Percentiles rank a stretch among this genome's conserved stretches.
These are phyloP conservation scores for Branchellion lobata DNA, from an alignment of 2,888 invertebrate species.

Conservation along the genomic window DNA sequence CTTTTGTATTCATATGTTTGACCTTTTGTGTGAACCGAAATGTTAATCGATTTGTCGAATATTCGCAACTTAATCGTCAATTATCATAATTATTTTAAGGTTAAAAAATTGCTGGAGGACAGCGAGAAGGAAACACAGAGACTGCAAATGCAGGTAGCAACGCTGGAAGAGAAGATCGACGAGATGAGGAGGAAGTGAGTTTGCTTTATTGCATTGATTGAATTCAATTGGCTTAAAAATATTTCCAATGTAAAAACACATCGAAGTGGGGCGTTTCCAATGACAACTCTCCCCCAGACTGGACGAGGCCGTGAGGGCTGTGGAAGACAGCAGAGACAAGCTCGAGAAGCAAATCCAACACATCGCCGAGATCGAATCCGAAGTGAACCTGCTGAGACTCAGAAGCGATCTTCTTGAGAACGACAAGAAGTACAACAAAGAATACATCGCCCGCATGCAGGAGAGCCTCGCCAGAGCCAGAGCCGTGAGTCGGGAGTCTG, in stretches of 20 bases:
- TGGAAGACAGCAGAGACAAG: conserved; percentile 42
- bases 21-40: background rate
- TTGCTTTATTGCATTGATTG: too few relatives aligned
- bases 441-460: conserved; percentile 22
- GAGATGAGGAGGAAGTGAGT: conserved; percentile 57
- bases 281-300: too few relatives aligned
- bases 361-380: conserved; percentile 40
- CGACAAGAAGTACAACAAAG: conserved; percentile 36
- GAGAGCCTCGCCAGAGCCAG: conserved; percentile 37
- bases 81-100: conserved; percentile 4
- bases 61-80: too few relatives aligned
- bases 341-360: conserved; percentile 42
- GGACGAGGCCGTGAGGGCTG: conserved; percentile 35
- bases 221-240: conserved; percentile 1
- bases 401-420: conserved; percentile 37
- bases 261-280: too few relatives aligned
- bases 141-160: conserved; percentile 63
- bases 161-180: conserved; percentile 63
- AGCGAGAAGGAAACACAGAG: conserved; percentile 63
- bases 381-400: conserved; percentile 34
- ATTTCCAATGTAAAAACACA: too few relatives aligned
- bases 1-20: background rate
- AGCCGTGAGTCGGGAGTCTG: conserved; percentile 39
- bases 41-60: background rate
- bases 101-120: conserved; percentile 62